These are phyloP conservation scores for Heterochromis multidens DNA, from an alignment of 2,113 vertebrate genomes.

Conservation along the genomic window DNA sequence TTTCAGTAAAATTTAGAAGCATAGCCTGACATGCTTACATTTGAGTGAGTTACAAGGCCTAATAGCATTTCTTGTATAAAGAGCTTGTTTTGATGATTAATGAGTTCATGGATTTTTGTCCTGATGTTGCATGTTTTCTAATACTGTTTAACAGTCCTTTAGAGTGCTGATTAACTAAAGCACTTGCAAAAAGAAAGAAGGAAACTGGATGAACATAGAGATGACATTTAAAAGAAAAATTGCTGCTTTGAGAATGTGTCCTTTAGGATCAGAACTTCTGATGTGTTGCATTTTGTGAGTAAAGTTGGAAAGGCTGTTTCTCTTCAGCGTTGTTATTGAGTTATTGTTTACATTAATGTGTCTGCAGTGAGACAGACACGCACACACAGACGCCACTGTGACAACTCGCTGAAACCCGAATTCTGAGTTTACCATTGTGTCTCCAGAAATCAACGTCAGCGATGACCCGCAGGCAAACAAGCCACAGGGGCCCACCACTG, in stretches of 20 bases:
- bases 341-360: background rate
- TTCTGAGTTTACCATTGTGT: slow-evolving; percentile 1
- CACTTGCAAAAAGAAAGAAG: background rate
- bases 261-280: background rate
- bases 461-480: slow-evolving; percentile 3
- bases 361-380: background rate
- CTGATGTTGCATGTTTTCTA: background rate
- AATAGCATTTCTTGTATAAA: background rate
- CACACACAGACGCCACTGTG: background rate
- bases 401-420: background rate
- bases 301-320: background rate
- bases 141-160: background rate
- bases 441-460: slow-evolving; percentile 12
- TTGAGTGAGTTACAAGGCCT: background rate
- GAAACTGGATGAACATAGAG: background rate
- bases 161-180: background rate
- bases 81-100: background rate
- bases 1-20: background rate
- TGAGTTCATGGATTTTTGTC: background rate
- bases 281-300: background rate
- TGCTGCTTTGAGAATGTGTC: background rate
- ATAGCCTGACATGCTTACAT: background rate
- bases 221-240: background rate
- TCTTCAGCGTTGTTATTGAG: background rate
- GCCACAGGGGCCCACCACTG: background rate